Evolutionary conservation across 92 coral and sea anemone genomes (phyloP).

Genomic region (Porites rus): DNA sequence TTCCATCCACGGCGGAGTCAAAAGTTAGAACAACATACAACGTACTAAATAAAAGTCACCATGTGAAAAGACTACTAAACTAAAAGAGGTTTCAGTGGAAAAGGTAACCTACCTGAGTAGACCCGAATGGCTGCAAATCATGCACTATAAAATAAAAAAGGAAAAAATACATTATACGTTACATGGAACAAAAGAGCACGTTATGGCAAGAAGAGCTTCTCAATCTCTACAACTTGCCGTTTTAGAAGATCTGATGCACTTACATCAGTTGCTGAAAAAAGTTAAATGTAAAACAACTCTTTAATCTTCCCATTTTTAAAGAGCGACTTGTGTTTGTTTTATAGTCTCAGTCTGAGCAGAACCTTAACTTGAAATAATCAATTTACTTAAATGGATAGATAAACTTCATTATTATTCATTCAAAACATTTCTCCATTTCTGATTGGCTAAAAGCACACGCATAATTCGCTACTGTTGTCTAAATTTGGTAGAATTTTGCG

Average conservation of each 20-base stretch:
- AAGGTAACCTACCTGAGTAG: slow-evolving; percentile 70
- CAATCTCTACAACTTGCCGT: too few species aligned
- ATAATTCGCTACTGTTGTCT: too few species aligned
- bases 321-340: background rate
- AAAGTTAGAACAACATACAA: too few species aligned
- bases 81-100: too few species aligned
- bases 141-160: slow-evolving; percentile 72
- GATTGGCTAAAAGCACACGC: too few species aligned
- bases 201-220: too few species aligned
- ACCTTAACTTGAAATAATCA: background rate
- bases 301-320: background rate
- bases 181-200: background rate
- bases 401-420: background rate
- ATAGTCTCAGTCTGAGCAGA: slow-evolving; percentile 49
- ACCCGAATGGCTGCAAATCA: slow-evolving; percentile 92
- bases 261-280: background rate
- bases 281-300: background rate
- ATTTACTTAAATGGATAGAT: background rate
- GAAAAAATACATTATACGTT: background rate
- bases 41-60: too few species aligned
- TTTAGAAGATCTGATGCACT: too few species aligned
- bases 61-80: too few species aligned
- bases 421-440: too few species aligned
- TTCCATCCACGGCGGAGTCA: too few species aligned
- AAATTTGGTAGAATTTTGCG: too few species aligned